A percentile compares a stretch with the other conserved stretches of the same genome.
phyloP scores from a whole-genome alignment of 2,797 vertebrate species.

The Eurystomus glaucurus region DNA sequence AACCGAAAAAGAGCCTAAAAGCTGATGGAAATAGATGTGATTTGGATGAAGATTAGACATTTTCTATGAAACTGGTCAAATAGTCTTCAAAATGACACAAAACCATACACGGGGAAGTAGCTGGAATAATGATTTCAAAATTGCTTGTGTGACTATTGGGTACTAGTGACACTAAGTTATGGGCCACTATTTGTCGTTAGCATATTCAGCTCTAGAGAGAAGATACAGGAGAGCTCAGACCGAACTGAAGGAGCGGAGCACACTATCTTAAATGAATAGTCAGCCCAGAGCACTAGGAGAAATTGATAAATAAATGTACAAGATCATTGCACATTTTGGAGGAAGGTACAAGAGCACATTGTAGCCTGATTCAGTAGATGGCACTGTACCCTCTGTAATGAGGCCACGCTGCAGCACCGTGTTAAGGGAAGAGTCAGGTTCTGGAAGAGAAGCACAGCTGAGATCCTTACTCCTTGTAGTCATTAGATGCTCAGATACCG shows the following conservation, averaged over 20 bases:
- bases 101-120: not conserved
- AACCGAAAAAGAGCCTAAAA: not conserved
- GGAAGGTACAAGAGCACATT: not conserved
- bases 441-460: not conserved
- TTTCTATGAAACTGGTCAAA: not conserved
- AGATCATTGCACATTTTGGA: rapidly evolving
- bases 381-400: slow-evolving; percentile 57
- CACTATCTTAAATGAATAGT: not conserved
- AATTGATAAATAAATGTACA: not conserved
- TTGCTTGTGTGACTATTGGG: not conserved
- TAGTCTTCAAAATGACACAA: not conserved
- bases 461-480: not conserved
- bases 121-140: not conserved
- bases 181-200: not conserved
- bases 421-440: not conserved
- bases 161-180: not conserved
- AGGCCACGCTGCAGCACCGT: rapidly evolving
- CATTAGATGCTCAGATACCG: not conserved
- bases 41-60: not conserved
- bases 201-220: not conserved
- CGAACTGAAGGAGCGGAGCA: not conserved
- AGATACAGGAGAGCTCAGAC: not conserved
- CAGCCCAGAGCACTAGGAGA: not conserved
- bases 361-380: slow-evolving; percentile 30
- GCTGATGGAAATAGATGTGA: not conserved